These are phyloP conservation scores for Aethina tumida DNA, from an alignment of 1,140 invertebrate species.

Conservation along the genomic window DNA sequence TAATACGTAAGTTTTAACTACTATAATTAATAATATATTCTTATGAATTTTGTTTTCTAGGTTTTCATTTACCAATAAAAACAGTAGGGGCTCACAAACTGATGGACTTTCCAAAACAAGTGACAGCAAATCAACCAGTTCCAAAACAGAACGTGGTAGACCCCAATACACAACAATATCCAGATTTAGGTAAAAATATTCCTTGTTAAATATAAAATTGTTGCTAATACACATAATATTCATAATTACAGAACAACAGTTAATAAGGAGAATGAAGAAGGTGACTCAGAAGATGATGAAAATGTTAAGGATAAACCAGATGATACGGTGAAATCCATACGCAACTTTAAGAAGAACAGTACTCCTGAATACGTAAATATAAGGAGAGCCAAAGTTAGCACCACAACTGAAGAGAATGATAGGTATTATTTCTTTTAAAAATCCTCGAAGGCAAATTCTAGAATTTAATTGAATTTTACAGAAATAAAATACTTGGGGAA, in stretches of 20 bases:
- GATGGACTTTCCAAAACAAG: conserved; percentile 47
- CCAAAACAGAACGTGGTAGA: conserved; percentile 40
- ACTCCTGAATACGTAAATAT: conserved; percentile 57
- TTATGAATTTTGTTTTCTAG: conserved; percentile 10
- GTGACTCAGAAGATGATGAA: conserved; percentile 27
- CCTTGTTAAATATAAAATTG: background rate
- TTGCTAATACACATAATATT: conserved; percentile 3
- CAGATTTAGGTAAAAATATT: conserved; percentile 34
- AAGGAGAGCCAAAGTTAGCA: conserved; percentile 45
- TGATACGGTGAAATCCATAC: conserved; percentile 1
- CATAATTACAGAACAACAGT: background rate
- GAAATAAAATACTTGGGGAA: conserved; percentile 28
- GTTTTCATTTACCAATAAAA: conserved; percentile 38
- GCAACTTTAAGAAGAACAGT: too few relatives aligned
- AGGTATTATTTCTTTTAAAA: too few relatives aligned
- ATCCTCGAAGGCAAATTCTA: too few relatives aligned
- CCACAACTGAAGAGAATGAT: conserved; percentile 30
- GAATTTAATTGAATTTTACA: conserved; percentile 15
- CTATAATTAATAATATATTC: background rate
- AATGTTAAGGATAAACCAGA: conserved; percentile 10
- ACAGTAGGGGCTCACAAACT: conserved; percentile 61
- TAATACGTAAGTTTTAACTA: conserved; percentile 8
- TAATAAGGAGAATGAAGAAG: conserved; percentile 15
- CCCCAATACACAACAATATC: conserved; percentile 50
- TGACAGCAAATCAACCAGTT: conserved; percentile 29